These are phyloP conservation scores for Tenualosa thibaudeaui DNA, from an alignment of 2,797 vertebrate species.

Conservation along the genomic window DNA sequence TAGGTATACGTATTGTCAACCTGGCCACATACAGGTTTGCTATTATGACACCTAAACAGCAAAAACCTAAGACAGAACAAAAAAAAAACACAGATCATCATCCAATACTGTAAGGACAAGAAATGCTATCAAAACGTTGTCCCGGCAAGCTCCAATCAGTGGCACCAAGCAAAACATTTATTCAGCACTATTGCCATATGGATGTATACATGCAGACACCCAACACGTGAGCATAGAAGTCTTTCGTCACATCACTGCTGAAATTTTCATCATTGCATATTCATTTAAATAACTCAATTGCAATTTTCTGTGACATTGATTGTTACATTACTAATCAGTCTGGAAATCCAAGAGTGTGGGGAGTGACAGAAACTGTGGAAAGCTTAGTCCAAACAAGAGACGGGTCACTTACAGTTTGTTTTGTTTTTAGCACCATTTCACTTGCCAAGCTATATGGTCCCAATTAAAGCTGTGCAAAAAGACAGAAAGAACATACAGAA, in stretches of 20 bases:
- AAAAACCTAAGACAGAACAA: not conserved
- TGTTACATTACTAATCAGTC: not conserved
- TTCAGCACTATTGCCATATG: not conserved
- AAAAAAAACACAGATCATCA: not conserved
- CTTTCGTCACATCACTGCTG: not conserved
- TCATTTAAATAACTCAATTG: not conserved
- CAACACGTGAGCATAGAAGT: not conserved
- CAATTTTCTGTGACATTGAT: not conserved
- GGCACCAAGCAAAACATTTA: not conserved
- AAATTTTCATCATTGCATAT: not conserved
- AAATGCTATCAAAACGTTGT: not conserved
- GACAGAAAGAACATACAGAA: not conserved
- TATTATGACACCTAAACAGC: not conserved
- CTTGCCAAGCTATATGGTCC: not conserved
- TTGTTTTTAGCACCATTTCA: not conserved
- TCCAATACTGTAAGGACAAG: not conserved
- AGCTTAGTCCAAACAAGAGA: not conserved
- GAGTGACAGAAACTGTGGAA: not conserved
- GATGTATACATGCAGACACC: not conserved
- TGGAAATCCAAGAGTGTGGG: not conserved
- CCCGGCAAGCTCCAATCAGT: not conserved
- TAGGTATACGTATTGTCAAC: too few species aligned
- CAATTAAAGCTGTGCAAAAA: slow-evolving; percentile 11
- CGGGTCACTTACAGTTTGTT: not conserved
- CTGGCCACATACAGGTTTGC: not conserved